phyloP scores from a whole-genome alignment of 2,113 vertebrate species.

The Rattus rattus region DNA sequence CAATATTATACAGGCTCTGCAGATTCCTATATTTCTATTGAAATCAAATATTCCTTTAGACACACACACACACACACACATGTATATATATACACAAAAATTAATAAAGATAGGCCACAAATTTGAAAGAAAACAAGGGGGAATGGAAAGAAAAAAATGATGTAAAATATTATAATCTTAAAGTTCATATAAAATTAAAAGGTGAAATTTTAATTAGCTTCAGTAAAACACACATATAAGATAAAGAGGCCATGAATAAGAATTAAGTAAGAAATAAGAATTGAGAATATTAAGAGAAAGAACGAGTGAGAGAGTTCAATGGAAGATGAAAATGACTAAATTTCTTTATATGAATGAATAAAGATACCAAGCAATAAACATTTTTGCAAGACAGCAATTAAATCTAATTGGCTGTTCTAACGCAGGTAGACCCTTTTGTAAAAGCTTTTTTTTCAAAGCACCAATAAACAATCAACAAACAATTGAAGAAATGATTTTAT shows the following conservation, averaged over 20 bases:
- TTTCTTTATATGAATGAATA: neutral
- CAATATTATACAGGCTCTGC: neutral
- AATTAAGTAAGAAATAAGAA: neutral
- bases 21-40: neutral
- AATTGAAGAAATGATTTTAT: neutral
- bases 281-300: neutral
- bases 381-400: neutral
- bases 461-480: neutral
- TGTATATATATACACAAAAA: too few species aligned
- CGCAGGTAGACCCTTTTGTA: neutral
- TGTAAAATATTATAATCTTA: neutral
- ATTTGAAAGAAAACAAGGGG: neutral
- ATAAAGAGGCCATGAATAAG: neutral
- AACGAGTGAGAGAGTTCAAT: neutral
- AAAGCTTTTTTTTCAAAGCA: neutral
- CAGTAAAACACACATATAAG: neutral
- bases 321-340: neutral
- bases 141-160: neutral
- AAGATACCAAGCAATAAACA: neutral
- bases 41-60: neutral
- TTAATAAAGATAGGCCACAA: neutral
- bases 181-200: neutral
- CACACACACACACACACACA: neutral
- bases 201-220: neutral
- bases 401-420: neutral